Conservation (phyloP, 2,888 invertebrate species). For the Ecliptopera silaceata region DNA sequence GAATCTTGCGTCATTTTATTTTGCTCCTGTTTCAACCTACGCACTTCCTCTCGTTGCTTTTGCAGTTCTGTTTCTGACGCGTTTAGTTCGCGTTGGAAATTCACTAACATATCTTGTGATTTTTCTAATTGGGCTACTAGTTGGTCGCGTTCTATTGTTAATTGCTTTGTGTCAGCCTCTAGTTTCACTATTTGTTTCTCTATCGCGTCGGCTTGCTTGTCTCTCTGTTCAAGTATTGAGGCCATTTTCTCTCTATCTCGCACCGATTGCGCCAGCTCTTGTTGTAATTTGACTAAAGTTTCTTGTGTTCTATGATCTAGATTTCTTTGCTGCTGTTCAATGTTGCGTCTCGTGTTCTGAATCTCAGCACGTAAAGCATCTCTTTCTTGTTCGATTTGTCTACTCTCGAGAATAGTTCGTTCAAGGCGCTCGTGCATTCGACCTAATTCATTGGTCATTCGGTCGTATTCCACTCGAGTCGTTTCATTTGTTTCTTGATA, state of each 20-base stretch:
- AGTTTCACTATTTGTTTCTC: constrained; percentile 93
- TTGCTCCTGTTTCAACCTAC: constrained; percentile 88
- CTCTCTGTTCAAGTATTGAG: constrained; percentile 89
- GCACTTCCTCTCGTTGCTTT: constrained; percentile 90
- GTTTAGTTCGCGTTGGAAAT: constrained; percentile 95
- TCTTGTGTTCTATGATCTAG: constrained; percentile 88
- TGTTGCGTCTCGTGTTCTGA: constrained; percentile 84
- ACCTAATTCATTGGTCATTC: constrained; percentile 91
- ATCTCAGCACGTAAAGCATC: constrained; percentile 88
- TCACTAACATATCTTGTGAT: constrained; percentile 95
- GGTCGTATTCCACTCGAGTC: constrained; percentile 92
- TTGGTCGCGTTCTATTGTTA: constrained; percentile 93
- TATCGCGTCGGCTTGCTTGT: constrained; percentile 90
- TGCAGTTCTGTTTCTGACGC: constrained; percentile 92
- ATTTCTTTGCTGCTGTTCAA: constrained; percentile 85
- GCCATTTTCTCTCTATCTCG: constrained; percentile 91
- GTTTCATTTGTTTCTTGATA: constrained; percentile 92
- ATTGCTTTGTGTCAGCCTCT: constrained; percentile 92
- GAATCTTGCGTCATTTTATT: constrained; percentile 88
- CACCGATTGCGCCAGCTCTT: constrained; percentile 87
- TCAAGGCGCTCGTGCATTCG: constrained; percentile 92
- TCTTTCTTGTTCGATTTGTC: constrained; percentile 88
- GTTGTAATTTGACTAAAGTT: constrained; percentile 87
- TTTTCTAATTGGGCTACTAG: constrained; percentile 94
- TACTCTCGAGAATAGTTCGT: constrained; percentile 86